A percentile compares a stretch with the other conserved stretches of the same genome.
These are phyloP conservation scores for Salvelinus namaycush DNA, from an alignment of 2,113 vertebrate species.

Conservation along the genomic window DNA sequence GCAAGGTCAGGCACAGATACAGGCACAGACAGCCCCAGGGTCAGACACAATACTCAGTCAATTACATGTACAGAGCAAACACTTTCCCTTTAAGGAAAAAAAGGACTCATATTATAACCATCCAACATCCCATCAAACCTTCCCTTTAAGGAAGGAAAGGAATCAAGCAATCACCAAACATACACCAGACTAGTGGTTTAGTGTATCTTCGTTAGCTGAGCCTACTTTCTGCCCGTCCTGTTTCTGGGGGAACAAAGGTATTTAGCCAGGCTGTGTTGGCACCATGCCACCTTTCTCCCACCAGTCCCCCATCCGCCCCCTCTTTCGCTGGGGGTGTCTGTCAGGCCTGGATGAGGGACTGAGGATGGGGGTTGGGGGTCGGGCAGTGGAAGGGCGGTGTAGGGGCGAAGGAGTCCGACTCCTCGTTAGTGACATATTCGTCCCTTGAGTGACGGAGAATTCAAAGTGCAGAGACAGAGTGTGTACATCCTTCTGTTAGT, in stretches of 20 bases:
- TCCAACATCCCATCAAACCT: not conserved
- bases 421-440: slow-evolving; percentile 46
- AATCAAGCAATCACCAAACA: slow-evolving; percentile 15
- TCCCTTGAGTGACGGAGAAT: slow-evolving; percentile 31
- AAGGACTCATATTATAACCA: too few relatives aligned
- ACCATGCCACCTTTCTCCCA: slow-evolving; percentile 67
- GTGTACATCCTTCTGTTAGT: slow-evolving; percentile 48
- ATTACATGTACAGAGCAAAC: slow-evolving; percentile 49
- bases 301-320: slow-evolving; percentile 24
- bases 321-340: slow-evolving; percentile 42
- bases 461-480: not conserved
- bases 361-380: slow-evolving; percentile 24
- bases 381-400: slow-evolving; percentile 12
- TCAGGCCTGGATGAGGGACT: slow-evolving; percentile 45
- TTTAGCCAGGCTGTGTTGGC: slow-evolving; percentile 68
- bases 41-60: slow-evolving; percentile 55
- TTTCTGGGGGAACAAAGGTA: slow-evolving; percentile 72
- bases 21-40: too few relatives aligned
- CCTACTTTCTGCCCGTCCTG: slow-evolving; percentile 48
- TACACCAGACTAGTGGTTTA: not conserved
- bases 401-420: slow-evolving; percentile 10
- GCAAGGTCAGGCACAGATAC: too few relatives aligned
- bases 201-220: slow-evolving; percentile 38
- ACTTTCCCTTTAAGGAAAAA: slow-evolving; percentile 11
- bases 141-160: slow-evolving; percentile 33